Conservation (phyloP, 2,113 vertebrate genomes). For the Pterocles orientalis region DNA sequence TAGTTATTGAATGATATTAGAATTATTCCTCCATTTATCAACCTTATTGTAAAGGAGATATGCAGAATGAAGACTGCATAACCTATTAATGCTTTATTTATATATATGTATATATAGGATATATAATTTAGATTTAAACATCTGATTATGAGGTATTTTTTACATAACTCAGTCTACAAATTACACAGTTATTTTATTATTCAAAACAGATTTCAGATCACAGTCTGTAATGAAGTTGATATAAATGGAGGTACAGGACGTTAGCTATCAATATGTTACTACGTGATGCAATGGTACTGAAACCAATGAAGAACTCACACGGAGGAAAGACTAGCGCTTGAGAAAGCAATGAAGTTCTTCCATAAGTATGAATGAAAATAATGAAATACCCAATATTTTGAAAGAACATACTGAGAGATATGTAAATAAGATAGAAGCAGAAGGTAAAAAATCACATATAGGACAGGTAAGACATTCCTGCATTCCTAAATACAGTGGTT, state of each 20-base stretch:
- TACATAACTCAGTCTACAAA: background rate
- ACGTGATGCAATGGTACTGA: background rate
- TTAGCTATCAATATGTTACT: background rate
- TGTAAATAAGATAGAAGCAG: background rate
- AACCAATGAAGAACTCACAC: background rate
- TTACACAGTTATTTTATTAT: background rate
- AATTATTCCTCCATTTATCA: background rate
- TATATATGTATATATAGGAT: too few relatives aligned
- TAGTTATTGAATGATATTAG: background rate
- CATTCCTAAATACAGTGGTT: background rate
- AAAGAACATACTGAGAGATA: background rate
- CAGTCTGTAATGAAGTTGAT: background rate
- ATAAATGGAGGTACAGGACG: background rate
- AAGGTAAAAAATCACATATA: background rate
- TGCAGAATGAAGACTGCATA: background rate
- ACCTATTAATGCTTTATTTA: background rate
- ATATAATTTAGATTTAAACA: background rate
- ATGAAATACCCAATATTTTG: background rate
- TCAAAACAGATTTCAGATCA: background rate
- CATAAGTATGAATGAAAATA: background rate
- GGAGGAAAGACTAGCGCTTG: background rate
- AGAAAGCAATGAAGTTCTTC: background rate
- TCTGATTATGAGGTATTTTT: background rate
- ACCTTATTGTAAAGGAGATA: background rate
- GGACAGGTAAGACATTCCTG: background rate